These are phyloP conservation scores for Spodoptera exigua DNA, from an alignment of 2,888 invertebrate genomes.

Conservation along the genomic window DNA sequence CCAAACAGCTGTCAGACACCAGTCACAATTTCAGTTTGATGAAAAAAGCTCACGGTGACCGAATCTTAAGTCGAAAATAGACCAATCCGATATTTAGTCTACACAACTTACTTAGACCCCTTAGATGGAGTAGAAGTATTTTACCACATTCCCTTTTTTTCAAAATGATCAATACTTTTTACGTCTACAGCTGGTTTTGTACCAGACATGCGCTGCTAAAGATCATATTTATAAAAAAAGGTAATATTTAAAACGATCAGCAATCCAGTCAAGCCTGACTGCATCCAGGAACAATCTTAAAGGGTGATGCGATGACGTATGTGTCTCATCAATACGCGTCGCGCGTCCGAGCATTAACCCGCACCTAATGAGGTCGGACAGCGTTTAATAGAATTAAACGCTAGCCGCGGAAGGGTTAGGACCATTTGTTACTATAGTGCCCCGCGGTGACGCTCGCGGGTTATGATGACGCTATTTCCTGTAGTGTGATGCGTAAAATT, in stretches of 20 bases:
- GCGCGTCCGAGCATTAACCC: constrained; percentile 77
- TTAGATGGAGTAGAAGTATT: no score
- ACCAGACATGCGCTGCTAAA: no score
- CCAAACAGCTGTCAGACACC: no score
- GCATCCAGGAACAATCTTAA: constrained; percentile 30
- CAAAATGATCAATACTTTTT: no score
- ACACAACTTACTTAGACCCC: no score
- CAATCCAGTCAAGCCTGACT: background rate
- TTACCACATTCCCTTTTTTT: no score
- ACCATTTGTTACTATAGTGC: constrained; percentile 53
- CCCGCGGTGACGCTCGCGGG: constrained; percentile 45
- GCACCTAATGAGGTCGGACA: constrained; percentile 81
- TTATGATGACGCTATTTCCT: constrained; percentile 53
- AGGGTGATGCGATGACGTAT: constrained; percentile 82
- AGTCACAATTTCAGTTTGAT: no score
- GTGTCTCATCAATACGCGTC: constrained; percentile 81
- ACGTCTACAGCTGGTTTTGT: no score
- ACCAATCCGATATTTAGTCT: no score
- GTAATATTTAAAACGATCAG: background rate
- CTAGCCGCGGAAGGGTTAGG: constrained; percentile 63
- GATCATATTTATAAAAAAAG: no score
- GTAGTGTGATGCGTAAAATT: constrained; percentile 36
- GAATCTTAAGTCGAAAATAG: no score
- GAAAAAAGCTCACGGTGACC: no score
- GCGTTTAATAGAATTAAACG: constrained; percentile 84